Evolutionary conservation across 2,797 vertebrate species (phyloP).

Genomic region (Pteronotus mesoamericanus): DNA sequence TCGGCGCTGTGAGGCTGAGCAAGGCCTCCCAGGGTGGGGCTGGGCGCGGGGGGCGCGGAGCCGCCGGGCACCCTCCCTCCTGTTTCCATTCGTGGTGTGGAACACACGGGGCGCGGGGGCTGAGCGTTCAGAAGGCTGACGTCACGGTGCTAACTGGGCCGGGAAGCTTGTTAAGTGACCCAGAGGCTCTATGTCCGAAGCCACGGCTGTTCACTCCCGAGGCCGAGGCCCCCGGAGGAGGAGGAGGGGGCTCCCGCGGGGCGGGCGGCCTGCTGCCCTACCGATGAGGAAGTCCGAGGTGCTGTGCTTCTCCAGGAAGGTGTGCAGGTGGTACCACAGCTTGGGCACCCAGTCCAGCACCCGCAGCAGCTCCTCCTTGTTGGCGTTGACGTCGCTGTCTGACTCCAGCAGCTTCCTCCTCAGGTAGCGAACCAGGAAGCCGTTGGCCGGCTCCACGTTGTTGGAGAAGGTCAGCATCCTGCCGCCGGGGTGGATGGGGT

Average conservation of each 20-base stretch:
- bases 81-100: not conserved
- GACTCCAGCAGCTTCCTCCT: constrained; percentile 94
- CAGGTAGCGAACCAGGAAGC: constrained; percentile 94
- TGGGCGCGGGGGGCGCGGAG: not conserved
- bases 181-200: not conserved
- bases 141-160: fast-evolving
- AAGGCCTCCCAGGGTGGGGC: not conserved
- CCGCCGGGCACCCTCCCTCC: not conserved
- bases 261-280: constrained; percentile 62
- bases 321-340: constrained; percentile 97
- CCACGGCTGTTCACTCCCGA: not conserved
- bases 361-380: constrained; percentile 87
- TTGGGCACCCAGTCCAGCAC: constrained; percentile 97
- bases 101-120: not conserved
- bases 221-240: not conserved
- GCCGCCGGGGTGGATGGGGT: not conserved
- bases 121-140: not conserved
- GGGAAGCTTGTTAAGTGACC: not conserved
- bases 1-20: no score
- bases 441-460: constrained; percentile 96
- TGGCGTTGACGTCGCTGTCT: constrained; percentile 83
- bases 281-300: constrained; percentile 98
- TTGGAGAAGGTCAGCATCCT: constrained; percentile 98
- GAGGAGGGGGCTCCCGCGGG: not conserved
- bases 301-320: constrained; percentile 98